Evolutionary conservation across 2,888 invertebrate genomes (phyloP).

Genomic region (Iphiclides podalirius): DNA sequence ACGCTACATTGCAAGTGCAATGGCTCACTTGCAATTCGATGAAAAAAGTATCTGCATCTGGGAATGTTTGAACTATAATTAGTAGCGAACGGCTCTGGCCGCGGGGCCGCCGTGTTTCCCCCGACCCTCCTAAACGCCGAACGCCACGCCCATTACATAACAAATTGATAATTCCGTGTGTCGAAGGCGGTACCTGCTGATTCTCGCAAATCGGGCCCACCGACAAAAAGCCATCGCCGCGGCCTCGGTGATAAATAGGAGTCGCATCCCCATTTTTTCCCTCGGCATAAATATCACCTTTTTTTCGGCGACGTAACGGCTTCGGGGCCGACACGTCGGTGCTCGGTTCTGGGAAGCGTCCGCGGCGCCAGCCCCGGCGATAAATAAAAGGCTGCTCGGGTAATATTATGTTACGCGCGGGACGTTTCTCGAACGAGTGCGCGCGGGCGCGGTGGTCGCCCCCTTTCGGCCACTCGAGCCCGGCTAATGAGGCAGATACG

Average conservation of each 20-base stretch:
- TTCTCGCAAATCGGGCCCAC: constrained; percentile 64
- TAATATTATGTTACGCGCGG: constrained; percentile 78
- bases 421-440: constrained; percentile 64
- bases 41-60: neutral
- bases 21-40: neutral
- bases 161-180: constrained; percentile 62
- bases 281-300: constrained; percentile 77
- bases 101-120: no score
- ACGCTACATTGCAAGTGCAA: neutral
- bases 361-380: constrained; percentile 73
- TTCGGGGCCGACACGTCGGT: constrained; percentile 65
- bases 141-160: constrained; percentile 48
- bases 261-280: constrained; percentile 70
- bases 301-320: constrained; percentile 74
- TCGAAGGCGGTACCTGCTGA: constrained; percentile 62
- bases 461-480: constrained; percentile 59
- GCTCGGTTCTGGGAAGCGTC: constrained; percentile 70
- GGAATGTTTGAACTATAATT: neutral
- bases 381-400: constrained; percentile 77
- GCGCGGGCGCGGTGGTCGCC: constrained; percentile 57
- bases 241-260: constrained; percentile 67
- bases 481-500: constrained; percentile 49
- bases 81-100: neutral
- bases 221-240: constrained; percentile 71
- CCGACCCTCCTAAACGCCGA: constrained; percentile 42